Evolutionary conservation across 1,140 invertebrate genomes (phyloP).

Genomic region (Artemia franciscana): DNA sequence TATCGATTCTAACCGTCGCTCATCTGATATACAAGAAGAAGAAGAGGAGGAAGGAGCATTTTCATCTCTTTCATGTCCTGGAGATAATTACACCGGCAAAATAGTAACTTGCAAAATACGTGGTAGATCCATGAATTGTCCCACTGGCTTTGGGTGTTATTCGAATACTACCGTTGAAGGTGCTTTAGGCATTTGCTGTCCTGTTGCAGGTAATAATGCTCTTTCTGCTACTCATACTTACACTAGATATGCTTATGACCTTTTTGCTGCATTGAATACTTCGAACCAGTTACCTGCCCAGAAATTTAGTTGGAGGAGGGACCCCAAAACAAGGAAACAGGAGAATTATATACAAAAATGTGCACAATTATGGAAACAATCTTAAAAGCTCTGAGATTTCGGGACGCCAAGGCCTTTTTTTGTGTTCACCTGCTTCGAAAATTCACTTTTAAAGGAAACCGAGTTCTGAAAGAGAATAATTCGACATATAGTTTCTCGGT

Average conservation of each 20-base stretch:
- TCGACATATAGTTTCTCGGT: too few relatives aligned
- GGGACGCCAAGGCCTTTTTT: too few relatives aligned
- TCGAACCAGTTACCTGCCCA: not conserved
- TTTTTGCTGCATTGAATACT: not conserved
- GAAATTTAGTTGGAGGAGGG: too few relatives aligned
- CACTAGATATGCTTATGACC: not conserved
- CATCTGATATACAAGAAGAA: constrained; percentile 2
- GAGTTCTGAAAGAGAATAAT: too few relatives aligned
- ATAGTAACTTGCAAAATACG: constrained; percentile 13
- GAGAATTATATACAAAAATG: too few relatives aligned
- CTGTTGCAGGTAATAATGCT: constrained; percentile 1
- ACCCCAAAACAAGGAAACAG: too few relatives aligned
- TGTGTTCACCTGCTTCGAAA: too few relatives aligned
- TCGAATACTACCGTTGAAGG: not conserved
- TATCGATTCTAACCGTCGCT: not conserved
- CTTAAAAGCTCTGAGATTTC: too few relatives aligned
- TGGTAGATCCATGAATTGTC: constrained; percentile 8
- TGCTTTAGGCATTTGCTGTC: constrained; percentile 9
- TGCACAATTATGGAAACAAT: too few relatives aligned
- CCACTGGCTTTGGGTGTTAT: constrained; percentile 6
- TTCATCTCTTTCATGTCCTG: constrained; percentile 9
- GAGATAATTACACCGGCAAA: constrained; percentile 11
- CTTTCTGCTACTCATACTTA: not conserved
- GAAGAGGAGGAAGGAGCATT: constrained; percentile 1
- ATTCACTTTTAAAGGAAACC: too few relatives aligned